These are phyloP conservation scores for Acrobasis suavella DNA, from an alignment of 2,888 invertebrate genomes.

Conservation along the genomic window DNA sequence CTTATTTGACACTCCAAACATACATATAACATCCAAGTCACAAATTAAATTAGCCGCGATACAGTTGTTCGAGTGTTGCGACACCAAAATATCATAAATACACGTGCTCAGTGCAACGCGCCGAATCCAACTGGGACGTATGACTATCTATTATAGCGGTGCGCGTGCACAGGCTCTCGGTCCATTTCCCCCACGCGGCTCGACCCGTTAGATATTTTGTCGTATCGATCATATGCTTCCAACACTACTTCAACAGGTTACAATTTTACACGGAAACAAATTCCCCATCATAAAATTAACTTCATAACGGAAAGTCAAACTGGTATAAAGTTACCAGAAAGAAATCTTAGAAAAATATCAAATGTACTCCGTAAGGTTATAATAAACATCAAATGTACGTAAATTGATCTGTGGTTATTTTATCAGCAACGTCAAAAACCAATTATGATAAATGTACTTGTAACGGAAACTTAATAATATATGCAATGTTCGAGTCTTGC, in stretches of 20 bases:
- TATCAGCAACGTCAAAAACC: conserved; percentile 39
- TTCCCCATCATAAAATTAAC: conserved; percentile 7
- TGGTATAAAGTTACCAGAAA: background rate
- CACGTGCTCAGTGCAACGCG: conserved; percentile 77
- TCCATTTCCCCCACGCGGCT: conserved; percentile 81
- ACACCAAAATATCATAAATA: conserved; percentile 58
- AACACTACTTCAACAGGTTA: conserved; percentile 37
- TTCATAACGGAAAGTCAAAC: conserved; percentile 16
- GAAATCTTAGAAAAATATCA: conserved; percentile 2
- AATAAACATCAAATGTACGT: conserved; percentile 26
- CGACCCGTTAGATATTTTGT: conserved; percentile 72
- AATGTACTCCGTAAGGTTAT: background rate
- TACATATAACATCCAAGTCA: conserved; percentile 8
- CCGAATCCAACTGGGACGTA: conserved; percentile 79
- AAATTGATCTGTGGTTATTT: conserved; percentile 36
- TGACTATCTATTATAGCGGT: conserved; percentile 77
- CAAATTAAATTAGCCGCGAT: conserved; percentile 24
- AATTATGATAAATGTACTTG: conserved; percentile 38
- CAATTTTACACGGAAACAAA: conserved; percentile 15
- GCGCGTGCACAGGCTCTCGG: conserved; percentile 75
- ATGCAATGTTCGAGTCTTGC: conserved; percentile 30
- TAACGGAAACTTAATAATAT: conserved; percentile 37
- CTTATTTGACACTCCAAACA: conserved; percentile 9
- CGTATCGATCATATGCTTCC: conserved; percentile 56
- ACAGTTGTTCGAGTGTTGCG: conserved; percentile 39